Base-by-base conservation (phyloP, 2,888 invertebrate species). In the Unio pictorum region DNA sequence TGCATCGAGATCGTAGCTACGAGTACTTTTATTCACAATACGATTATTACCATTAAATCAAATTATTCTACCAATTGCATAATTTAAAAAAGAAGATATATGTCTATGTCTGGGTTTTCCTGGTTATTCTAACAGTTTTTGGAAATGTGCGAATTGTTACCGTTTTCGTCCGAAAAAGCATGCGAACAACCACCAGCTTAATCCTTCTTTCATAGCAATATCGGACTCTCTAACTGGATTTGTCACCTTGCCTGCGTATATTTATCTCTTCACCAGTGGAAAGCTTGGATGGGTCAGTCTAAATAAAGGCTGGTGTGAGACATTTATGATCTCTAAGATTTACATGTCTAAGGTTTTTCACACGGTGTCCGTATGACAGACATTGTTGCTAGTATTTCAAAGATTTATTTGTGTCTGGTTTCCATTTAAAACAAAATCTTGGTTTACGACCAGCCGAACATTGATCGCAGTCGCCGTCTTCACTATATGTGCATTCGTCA, bases 331-430 rank as follows among this genome's bases (percentile, higher is more conserved):
- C 23, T 69, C 74, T 0, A 74, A 72, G 56, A 72, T 67, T 55
- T 75, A 71, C 58, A 34, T 79, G 1, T 72, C 77, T 6, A 69
- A 71, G 30, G 69, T 71, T 17, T 76, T 77, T 30, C 75, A 79
- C 61, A 75, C 75, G 4, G 61, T 73, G 11, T 81, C 81, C 8
- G 75, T 76, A 56, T 81, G 73, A 74, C 67, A 79, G 54, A 81
- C 81, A 18, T 55, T 74, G 11, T 66, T 73, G 28, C 73, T 81
- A 4, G 79, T 74, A 3, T 60, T 77, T 34, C 81, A 79, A 34
- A 65, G 77, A 4, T 81, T 66, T 56, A 58, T 69, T 23, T 69
- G 67, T n/a, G 71, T 73, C 1, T 54, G 60, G 1, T 61, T 45
- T 26, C 75, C 75, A 17, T 68, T 73, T 26, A 60, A 59, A 57